Evolutionary conservation across 2,888 invertebrate species (phyloP).

Genomic region (Heliconius cydno): DNA sequence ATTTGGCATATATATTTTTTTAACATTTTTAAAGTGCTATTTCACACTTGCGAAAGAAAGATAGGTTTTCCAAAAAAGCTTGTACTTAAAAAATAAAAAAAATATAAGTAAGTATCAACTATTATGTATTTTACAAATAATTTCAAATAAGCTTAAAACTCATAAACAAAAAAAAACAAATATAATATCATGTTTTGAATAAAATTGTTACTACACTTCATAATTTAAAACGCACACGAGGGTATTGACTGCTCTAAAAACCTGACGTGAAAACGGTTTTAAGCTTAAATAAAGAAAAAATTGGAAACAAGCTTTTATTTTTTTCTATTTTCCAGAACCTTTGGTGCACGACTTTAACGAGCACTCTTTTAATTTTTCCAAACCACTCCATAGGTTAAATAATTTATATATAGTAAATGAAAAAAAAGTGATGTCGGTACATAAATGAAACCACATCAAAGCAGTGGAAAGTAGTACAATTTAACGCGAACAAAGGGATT

Average conservation of each 20-base stretch:
- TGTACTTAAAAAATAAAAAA: too few relatives aligned
- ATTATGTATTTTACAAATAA: too few relatives aligned
- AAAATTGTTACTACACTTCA: slow-evolving; percentile 7
- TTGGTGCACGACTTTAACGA: slow-evolving; percentile 9
- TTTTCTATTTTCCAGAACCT: slow-evolving; percentile 12
- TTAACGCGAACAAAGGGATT: slow-evolving; percentile 9
- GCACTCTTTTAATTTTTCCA: slow-evolving; percentile 11
- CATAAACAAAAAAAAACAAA: background rate
- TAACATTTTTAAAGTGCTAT: too few relatives aligned
- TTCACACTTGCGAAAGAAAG: too few relatives aligned
- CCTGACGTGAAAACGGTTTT: slow-evolving; percentile 15
- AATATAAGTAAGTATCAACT: too few relatives aligned
- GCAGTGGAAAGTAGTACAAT: slow-evolving; percentile 11
- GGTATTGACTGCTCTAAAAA: slow-evolving; percentile 16
- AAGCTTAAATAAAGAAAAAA: slow-evolving; percentile 20
- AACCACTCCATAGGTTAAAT: slow-evolving; percentile 1
- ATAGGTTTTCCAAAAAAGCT: too few relatives aligned
- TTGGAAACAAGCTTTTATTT: slow-evolving; percentile 5
- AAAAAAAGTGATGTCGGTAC: slow-evolving; percentile 8
- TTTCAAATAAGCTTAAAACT: too few relatives aligned
- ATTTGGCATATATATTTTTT: too few relatives aligned
- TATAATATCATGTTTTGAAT: background rate
- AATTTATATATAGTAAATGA: slow-evolving; percentile 3
- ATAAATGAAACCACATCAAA: slow-evolving; percentile 19
- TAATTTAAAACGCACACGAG: background rate